Evolutionary conservation across 2,797 vertebrate species (phyloP), one percentile per base, ranked within the genome.

Genomic region (Tenualosa ilisha): DNA sequence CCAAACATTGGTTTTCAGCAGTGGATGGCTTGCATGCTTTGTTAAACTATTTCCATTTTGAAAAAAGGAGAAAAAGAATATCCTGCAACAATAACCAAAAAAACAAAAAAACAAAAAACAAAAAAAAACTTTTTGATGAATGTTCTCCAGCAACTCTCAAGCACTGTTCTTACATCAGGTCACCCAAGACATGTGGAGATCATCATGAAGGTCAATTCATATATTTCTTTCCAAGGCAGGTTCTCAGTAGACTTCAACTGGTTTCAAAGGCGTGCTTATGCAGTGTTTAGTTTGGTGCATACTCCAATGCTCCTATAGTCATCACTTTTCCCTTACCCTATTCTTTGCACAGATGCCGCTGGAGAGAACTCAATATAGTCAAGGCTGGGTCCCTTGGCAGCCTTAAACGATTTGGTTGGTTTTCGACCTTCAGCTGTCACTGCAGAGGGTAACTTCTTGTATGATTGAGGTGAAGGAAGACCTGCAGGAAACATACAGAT

Each of bases 341-440:
- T 79, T 63, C 43, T 79, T 43, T 46, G 72, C 40, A 46, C 40
- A 43, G 8, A 85, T 61, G 81, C 82, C 82, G 49, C 43, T 40
- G 72, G 46, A 81, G 51, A 26, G 75, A 88, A 86, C 81, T 88
- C 84, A 89, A 86, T 81, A 84, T 37, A 85, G 87, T 85, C n/a
- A n/a, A 82, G 56, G 56, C 51, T 83, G 86, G 75, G 59, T 85
- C 85, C 84, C 87, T 79, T 68, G 83, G 82, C 87, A 82, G 56
- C 86, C 87, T 84, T 86, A 88, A 87, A 89, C 56, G 81, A 90
- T 86, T 75, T 82, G 46, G 86, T 87, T 84, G 83, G 85, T 88
- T 87, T 49, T 86, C 81, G 81, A 88, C 88, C 72, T 87, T 87
- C 86, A 88, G 86, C 81, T 82, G 68, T 84, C 83, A 86, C 83